A percentile compares a stretch with the other conserved stretches of the same genome.
These are phyloP conservation scores for Petroica traversi DNA, from an alignment of 2,113 vertebrate species.

Conservation along the genomic window DNA sequence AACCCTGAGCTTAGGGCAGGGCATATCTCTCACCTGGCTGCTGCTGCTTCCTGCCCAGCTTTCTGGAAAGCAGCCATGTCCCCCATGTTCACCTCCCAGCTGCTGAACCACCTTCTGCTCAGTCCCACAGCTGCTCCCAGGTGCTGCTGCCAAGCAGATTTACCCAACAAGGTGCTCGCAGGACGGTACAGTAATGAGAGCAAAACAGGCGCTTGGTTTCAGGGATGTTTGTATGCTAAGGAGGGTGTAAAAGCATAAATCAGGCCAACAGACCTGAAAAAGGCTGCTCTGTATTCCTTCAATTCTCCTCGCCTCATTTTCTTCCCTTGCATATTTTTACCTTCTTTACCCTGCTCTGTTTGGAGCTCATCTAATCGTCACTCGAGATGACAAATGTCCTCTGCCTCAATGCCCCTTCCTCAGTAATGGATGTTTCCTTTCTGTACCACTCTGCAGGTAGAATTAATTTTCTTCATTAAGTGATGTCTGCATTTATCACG, in stretches of 20 bases:
- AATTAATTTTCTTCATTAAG: constrained; percentile 62
- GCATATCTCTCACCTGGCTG: accelerated
- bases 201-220: neutral
- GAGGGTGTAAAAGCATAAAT: constrained; percentile 11
- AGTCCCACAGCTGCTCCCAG: neutral
- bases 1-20: neutral
- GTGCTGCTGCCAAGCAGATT: neutral
- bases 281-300: neutral
- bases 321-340: constrained; percentile 27
- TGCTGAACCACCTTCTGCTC: neutral
- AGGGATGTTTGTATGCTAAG: neutral
- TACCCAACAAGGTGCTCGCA: neutral
- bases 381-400: constrained; percentile 35
- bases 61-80: neutral
- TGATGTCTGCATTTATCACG: constrained; percentile 37
- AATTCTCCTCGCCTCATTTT: constrained; percentile 17
- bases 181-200: neutral
- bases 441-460: constrained; percentile 1
- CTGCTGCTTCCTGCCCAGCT: neutral
- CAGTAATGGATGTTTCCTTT: neutral
- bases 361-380: constrained; percentile 48
- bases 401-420: neutral
- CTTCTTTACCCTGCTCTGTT: constrained; percentile 10
- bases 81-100: neutral
- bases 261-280: constrained; percentile 25